phyloP scores from a whole-genome alignment of 2,888 invertebrate species.

The Coelopa pilipes region DNA sequence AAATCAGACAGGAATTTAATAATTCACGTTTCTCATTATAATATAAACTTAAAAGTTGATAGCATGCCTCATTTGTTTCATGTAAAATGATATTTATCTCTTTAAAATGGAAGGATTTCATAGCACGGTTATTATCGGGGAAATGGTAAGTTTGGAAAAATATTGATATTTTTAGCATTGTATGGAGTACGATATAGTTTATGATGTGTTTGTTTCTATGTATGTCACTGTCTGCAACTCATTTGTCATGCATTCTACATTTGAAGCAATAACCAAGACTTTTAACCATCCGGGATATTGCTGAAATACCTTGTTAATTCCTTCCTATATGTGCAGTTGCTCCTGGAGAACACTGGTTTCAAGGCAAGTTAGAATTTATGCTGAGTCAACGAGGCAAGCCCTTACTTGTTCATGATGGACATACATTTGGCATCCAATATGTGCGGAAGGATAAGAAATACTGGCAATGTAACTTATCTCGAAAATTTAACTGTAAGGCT shows the following conservation, averaged over 20 bases:
- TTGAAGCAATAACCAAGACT: neutral
- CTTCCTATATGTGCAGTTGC: conserved; percentile 55
- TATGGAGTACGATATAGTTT: neutral
- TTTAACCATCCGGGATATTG: neutral
- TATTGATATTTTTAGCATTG: neutral
- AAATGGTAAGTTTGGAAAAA: neutral
- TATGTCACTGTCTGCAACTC: conserved; percentile 4
- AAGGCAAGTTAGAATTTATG: conserved; percentile 68
- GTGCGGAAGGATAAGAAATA: conserved; percentile 68
- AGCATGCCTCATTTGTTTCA: neutral
- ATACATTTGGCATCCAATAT: conserved; percentile 67
- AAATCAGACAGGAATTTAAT: no score
- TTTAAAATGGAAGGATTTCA: no score
- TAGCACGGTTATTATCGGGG: no score
- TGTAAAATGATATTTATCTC: no score
- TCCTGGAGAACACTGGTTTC: conserved; percentile 67
- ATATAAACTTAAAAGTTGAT: no score
- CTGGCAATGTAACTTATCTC: conserved; percentile 67
- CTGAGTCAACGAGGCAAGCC: conserved; percentile 67
- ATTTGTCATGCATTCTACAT: conserved; percentile 10
- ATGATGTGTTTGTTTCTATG: conserved; percentile 1
- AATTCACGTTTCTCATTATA: no score
- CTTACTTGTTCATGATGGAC: conserved; percentile 66
- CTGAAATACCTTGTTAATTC: conserved; percentile 17
- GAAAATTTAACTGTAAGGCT: conserved; percentile 68